Percentiles rank a stretch among this genome's conserved stretches.
These are phyloP conservation scores for Halictus rubicundus DNA, from an alignment of 1,140 invertebrate species.

Conservation along the genomic window DNA sequence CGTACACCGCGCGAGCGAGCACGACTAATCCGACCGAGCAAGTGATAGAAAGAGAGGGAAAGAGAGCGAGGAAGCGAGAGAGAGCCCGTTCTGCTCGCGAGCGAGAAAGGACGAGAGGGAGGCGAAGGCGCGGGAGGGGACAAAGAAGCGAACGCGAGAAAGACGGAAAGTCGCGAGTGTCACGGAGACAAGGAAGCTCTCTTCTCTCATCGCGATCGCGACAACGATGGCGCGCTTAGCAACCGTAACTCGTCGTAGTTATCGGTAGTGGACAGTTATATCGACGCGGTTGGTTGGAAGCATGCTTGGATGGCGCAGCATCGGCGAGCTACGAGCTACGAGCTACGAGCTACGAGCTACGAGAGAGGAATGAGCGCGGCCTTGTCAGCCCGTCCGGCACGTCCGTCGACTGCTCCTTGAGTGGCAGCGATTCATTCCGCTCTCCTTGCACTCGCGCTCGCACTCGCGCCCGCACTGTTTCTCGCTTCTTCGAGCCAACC, in stretches of 20 bases:
- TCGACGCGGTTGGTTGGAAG: conserved; percentile 47
- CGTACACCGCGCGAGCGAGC: conserved; percentile 8
- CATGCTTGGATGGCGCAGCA: conserved; percentile 39
- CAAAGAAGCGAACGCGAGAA: background rate
- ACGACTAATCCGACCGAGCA: background rate
- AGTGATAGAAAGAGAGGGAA: background rate
- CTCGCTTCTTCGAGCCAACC: conserved; percentile 19
- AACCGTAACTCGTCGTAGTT: conserved; percentile 38
- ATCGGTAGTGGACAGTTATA: conserved; percentile 49
- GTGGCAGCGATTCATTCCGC: conserved; percentile 74
- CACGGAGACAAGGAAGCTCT: conserved; percentile 34
- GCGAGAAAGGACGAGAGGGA: background rate
- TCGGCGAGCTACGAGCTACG: background rate
- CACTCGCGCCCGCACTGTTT: conserved; percentile 56
- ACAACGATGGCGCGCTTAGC: conserved; percentile 34
- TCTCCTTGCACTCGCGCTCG: conserved; percentile 71
- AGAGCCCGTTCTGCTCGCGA: background rate
- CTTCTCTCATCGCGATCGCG: conserved; percentile 12
- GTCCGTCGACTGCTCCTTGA: conserved; percentile 71
- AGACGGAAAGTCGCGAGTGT: background rate
- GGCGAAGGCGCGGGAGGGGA: background rate
- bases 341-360: background rate
- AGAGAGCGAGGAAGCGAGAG: background rate
- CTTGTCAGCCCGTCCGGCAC: conserved; percentile 65
- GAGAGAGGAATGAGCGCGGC: conserved; percentile 50